phyloP scores from a whole-genome alignment of 2,113 vertebrate genomes.

The Passer domesticus region DNA sequence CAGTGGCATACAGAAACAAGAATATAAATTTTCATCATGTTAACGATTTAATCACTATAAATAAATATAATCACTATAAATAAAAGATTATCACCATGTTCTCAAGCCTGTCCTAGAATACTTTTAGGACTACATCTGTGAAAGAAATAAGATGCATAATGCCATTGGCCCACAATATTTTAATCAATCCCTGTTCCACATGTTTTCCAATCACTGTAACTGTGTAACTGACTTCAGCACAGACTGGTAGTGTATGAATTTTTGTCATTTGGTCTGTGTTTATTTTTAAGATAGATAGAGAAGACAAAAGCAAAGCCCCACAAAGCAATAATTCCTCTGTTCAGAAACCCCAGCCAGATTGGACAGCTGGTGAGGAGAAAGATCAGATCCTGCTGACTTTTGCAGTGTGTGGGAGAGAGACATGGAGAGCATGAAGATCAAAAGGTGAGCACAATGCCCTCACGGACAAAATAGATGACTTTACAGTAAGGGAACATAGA shows the following conservation, averaged over 20 bases:
- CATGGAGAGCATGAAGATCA: not conserved
- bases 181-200: not conserved
- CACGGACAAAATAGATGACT: not conserved
- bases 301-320: not conserved
- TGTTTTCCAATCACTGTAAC: not conserved
- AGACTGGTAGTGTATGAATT: not conserved
- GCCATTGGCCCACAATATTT: not conserved
- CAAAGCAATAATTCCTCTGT: not conserved
- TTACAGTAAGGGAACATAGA: not conserved
- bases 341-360: not conserved
- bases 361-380: slow-evolving; percentile 31
- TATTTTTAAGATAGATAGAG: not conserved
- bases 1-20: not conserved
- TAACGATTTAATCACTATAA: slow-evolving; percentile 5
- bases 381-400: slow-evolving; percentile 16
- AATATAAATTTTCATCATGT: not conserved
- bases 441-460: not conserved
- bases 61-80: slow-evolving; percentile 7
- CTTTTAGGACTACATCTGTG: not conserved
- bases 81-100: not conserved
- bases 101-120: not conserved
- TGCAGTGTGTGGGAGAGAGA: not conserved
- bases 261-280: slow-evolving; percentile 4
- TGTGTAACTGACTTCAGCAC: not conserved
- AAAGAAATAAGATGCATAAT: not conserved